Conservation (phyloP, 2,113 vertebrate genomes). For the Oreochromis niloticus region DNA sequence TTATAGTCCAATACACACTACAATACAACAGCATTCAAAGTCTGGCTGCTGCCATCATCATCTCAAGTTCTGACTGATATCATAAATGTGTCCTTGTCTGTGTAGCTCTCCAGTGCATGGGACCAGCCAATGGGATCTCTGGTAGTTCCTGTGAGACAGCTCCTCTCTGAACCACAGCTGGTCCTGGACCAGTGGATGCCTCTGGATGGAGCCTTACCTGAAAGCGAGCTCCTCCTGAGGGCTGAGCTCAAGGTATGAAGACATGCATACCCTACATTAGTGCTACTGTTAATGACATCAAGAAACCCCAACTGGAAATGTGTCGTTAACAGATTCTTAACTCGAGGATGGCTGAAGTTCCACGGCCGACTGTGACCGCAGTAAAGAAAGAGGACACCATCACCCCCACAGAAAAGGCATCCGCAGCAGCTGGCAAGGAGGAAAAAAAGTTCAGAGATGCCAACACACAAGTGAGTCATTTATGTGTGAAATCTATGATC, state of each 20-base stretch:
- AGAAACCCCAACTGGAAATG: neutral
- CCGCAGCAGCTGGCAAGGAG: neutral
- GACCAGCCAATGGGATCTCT: conserved; percentile 76
- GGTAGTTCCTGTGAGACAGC: conserved; percentile 74
- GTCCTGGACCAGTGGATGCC: conserved; percentile 80
- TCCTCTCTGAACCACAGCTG: conserved; percentile 74
- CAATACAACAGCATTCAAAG: neutral
- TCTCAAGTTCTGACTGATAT: neutral
- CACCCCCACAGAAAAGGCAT: neutral
- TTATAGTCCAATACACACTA: neutral
- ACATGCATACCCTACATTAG: neutral
- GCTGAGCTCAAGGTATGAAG: conserved; percentile 80
- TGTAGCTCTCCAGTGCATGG: conserved; percentile 70
- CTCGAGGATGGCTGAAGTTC: conserved; percentile 51
- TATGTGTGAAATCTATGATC: neutral
- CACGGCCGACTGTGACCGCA: neutral
- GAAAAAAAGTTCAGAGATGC: neutral
- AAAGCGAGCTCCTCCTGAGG: conserved; percentile 80
- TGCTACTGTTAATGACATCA: neutral
- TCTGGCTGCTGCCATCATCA: neutral
- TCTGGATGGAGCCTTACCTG: conserved; percentile 68
- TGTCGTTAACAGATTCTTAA: conserved; percentile 48
- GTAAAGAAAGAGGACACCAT: neutral
- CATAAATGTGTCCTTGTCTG: neutral
- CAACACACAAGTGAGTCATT: conserved; percentile 40